A percentile compares a stretch with the other conserved stretches of the same genome.
Conservation (phyloP, 2,888 invertebrate genomes). For the Lagria hirta region DNA sequence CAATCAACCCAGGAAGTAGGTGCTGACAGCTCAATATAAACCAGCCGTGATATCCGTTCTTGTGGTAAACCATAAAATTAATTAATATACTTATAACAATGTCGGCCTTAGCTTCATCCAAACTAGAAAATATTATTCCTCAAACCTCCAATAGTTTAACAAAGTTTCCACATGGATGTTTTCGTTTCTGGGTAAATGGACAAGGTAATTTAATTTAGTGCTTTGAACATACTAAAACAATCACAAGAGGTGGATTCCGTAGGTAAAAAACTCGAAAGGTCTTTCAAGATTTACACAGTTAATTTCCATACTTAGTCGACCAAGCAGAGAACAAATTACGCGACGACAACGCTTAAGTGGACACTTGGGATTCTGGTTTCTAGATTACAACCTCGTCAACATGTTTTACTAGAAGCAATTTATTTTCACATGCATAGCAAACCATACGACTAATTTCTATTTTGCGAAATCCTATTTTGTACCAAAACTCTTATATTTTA, state of each 20-base stretch:
- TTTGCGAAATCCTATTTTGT: no score
- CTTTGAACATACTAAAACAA: no score
- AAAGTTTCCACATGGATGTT: no score
- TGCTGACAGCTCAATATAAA: constrained; percentile 24
- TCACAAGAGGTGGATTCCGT: no score
- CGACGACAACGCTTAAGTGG: constrained; percentile 41
- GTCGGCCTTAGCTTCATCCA: no score
- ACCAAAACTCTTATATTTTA: no score
- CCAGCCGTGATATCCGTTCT: constrained; percentile 18
- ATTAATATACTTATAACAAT: constrained; percentile 21
- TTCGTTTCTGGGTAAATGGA: no score
- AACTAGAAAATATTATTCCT: no score
- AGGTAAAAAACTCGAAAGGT: constrained; percentile 41
- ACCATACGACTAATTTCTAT: constrained; percentile 16
- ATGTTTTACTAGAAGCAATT: constrained; percentile 32
- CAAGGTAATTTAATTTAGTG: no score
- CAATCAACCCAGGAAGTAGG: constrained; percentile 23
- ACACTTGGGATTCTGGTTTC: constrained; percentile 37
- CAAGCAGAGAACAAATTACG: constrained; percentile 43
- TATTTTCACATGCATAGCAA: constrained; percentile 30
- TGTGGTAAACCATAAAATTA: constrained; percentile 25
- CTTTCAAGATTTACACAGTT: constrained; percentile 44
- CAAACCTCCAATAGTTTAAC: no score
- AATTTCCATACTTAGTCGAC: constrained; percentile 45
- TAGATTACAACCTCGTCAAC: constrained; percentile 37